Percentiles rank a stretch among this genome's conserved stretches.
Evolutionary conservation across 1,140 invertebrate genomes (phyloP).

Genomic region (Pogonomyrmex barbatus): DNA sequence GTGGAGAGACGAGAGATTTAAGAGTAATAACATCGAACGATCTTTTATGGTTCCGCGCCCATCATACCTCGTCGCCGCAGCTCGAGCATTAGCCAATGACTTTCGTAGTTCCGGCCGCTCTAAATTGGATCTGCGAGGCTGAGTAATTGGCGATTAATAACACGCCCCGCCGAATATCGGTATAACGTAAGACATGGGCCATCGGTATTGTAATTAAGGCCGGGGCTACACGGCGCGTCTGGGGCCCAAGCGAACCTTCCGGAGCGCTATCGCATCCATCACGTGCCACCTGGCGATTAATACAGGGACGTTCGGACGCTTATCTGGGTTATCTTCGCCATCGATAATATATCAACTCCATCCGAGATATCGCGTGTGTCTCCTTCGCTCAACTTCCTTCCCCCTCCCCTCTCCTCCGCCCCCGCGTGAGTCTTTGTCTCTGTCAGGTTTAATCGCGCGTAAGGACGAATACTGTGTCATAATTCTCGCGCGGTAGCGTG

Average conservation of each 20-base stretch:
- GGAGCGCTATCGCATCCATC: slow-evolving; percentile 80
- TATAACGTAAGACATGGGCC: slow-evolving; percentile 71
- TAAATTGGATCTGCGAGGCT: slow-evolving; percentile 79
- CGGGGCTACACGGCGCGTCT: slow-evolving; percentile 53
- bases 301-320: slow-evolving; percentile 78
- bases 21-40: not conserved
- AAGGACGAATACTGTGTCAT: slow-evolving; percentile 61
- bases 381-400: not conserved
- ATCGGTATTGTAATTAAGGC: slow-evolving; percentile 79
- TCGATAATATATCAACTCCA: slow-evolving; percentile 73
- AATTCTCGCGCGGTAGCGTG: slow-evolving; percentile 46
- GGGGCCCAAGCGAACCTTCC: slow-evolving; percentile 60
- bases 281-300: slow-evolving; percentile 81
- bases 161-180: slow-evolving; percentile 71
- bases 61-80: slow-evolving; percentile 24
- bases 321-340: slow-evolving; percentile 80
- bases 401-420: not conserved
- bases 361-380: slow-evolving; percentile 59
- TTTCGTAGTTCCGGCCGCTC: slow-evolving; percentile 74
- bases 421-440: slow-evolving; percentile 41
- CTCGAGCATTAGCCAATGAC: slow-evolving; percentile 72
- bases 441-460: slow-evolving; percentile 60
- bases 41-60: not conserved
- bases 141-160: slow-evolving; percentile 85
- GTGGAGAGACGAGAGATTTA: not conserved